phyloP scores from a whole-genome alignment of 2,113 vertebrate genomes.

The Hiodon alosoides region DNA sequence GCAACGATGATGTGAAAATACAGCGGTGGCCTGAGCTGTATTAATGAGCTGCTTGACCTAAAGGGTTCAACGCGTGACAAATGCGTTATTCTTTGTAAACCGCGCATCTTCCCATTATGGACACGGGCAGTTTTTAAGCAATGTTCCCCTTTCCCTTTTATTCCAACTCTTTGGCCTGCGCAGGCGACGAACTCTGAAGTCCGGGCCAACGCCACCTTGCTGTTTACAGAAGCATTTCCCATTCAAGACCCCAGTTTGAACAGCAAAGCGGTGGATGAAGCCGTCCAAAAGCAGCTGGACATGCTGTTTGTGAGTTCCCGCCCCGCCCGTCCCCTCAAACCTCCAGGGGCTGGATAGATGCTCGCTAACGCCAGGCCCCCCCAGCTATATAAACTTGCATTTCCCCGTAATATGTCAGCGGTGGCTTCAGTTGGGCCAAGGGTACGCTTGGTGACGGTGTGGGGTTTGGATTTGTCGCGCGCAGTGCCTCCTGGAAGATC shows the following conservation, averaged over 20 bases:
- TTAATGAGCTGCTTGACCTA: too few relatives aligned
- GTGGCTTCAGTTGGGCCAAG: background rate
- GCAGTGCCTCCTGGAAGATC: slow-evolving; percentile 81
- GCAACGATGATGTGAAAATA: too few relatives aligned
- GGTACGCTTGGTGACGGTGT: background rate
- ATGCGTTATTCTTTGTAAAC: background rate
- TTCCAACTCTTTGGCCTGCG: background rate
- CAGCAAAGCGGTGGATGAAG: slow-evolving; percentile 62
- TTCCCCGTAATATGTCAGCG: too few relatives aligned
- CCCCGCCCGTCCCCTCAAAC: background rate
- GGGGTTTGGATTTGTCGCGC: slow-evolving; percentile 18
- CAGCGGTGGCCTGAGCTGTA: too few relatives aligned
- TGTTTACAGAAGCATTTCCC: slow-evolving; percentile 90
- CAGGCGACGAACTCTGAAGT: slow-evolving; percentile 86
- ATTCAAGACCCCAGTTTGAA: slow-evolving; percentile 72
- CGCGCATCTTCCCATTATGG: background rate
- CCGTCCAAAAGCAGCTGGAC: slow-evolving; percentile 89
- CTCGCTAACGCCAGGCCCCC: background rate
- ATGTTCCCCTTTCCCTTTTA: background rate
- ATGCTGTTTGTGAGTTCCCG: slow-evolving; percentile 72
- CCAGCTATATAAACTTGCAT: slow-evolving; percentile 5
- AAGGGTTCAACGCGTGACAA: too few relatives aligned
- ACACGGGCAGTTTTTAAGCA: background rate
- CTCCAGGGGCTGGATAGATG: background rate
- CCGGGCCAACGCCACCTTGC: slow-evolving; percentile 80